These are phyloP conservation scores for Acomys russatus DNA, from an alignment of 2,797 vertebrate species.

Conservation along the genomic window DNA sequence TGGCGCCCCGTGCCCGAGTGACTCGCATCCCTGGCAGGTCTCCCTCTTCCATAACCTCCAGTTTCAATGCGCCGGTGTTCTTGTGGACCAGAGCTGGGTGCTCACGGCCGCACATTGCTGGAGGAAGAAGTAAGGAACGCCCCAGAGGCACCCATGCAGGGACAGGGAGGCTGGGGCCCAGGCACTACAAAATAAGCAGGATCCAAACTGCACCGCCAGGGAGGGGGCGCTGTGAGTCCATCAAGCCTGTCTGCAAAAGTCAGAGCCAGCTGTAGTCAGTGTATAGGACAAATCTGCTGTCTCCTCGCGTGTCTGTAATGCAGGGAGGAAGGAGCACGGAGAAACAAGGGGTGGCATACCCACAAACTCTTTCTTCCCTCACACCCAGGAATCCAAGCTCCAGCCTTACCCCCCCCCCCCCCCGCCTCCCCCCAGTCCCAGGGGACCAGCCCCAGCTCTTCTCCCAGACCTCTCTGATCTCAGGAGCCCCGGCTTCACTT, in stretches of 20 bases:
- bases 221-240: slow-evolving; percentile 12
- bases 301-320: neutral
- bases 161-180: neutral
- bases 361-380: neutral
- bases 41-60: slow-evolving; percentile 80
- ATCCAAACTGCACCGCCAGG: slow-evolving; percentile 10
- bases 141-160: neutral
- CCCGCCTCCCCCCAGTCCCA: neutral
- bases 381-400: too few species aligned
- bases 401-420: too few species aligned
- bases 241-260: neutral
- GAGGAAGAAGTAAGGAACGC: slow-evolving; percentile 62
- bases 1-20: slow-evolving; percentile 80
- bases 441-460: neutral
- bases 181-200: neutral
- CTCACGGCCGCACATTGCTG: slow-evolving; percentile 86
- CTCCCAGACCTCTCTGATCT: neutral
- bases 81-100: slow-evolving; percentile 89
- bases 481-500: neutral
- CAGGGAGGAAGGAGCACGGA: neutral
- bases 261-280: neutral
- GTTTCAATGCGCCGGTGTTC: slow-evolving; percentile 88
- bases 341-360: neutral
- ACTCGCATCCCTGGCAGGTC: slow-evolving; percentile 90
- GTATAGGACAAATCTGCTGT: neutral